Percentiles rank a stretch among this genome's conserved stretches.
Conservation (phyloP, 2,888 invertebrate species). For the Macrostomum cliftonense region DNA sequence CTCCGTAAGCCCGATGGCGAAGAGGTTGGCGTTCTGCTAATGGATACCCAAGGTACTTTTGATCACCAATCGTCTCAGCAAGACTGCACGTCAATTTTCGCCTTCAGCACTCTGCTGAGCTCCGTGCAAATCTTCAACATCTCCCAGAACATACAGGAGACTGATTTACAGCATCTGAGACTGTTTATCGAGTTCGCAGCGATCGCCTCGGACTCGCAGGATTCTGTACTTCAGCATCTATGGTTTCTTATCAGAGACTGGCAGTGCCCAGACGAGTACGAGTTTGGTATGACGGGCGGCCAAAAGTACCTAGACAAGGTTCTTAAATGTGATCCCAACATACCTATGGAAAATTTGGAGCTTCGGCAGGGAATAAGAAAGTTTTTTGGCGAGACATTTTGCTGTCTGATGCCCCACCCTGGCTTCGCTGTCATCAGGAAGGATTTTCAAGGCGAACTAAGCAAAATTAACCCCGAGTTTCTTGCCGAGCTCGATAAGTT, state of each 20-base stretch:
- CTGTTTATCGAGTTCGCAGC: conserved; percentile 95
- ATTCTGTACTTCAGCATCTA: conserved; percentile 48
- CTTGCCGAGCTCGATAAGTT: conserved; percentile 62
- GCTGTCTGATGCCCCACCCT: conserved; percentile 95
- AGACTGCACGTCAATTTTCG: conserved; percentile 93
- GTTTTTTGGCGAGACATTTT: conserved; percentile 86
- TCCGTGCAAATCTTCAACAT: conserved; percentile 78
- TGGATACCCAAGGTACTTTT: conserved; percentile 84
- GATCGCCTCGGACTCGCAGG: conserved; percentile 73
- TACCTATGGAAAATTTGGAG: conserved; percentile 83
- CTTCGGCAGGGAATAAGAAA: conserved; percentile 75
- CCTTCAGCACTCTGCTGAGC: conserved; percentile 88
- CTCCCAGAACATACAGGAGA: conserved; percentile 88
- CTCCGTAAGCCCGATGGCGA: conserved; percentile 33
- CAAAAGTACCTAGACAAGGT: conserved; percentile 62
- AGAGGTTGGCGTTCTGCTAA: conserved; percentile 62
- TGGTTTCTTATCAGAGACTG: conserved; percentile 50
- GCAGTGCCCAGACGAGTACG: conserved; percentile 83
- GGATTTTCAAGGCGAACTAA: conserved; percentile 72
- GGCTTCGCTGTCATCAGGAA: conserved; percentile 93
- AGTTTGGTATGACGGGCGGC: conserved; percentile 75
- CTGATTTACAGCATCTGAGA: conserved; percentile 74
- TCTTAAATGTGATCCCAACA: conserved; percentile 49
- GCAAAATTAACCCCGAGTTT: conserved; percentile 82
- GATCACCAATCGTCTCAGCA: conserved; percentile 89